These are phyloP conservation scores for Labeo rohita DNA, from an alignment of 2,113 vertebrate genomes.

Conservation along the genomic window DNA sequence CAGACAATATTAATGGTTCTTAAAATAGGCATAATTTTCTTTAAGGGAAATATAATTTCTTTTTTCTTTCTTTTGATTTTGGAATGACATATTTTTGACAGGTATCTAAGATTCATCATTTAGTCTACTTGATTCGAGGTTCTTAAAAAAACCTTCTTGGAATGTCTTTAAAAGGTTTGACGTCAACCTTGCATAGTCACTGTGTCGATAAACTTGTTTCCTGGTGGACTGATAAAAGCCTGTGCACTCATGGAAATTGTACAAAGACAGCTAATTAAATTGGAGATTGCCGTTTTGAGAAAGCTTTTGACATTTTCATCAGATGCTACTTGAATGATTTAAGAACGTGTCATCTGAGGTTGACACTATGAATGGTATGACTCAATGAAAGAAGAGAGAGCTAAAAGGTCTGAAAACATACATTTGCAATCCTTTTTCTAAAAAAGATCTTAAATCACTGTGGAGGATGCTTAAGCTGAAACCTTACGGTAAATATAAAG, in stretches of 20 bases:
- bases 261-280: background rate
- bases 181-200: background rate
- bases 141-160: background rate
- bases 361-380: background rate
- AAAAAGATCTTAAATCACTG: background rate
- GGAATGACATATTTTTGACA: background rate
- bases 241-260: background rate
- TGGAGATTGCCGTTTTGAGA: background rate
- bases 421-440: background rate
- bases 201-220: background rate
- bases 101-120: background rate
- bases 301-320: background rate
- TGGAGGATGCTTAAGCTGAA: background rate
- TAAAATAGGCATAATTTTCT: background rate
- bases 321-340: background rate
- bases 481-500: background rate
- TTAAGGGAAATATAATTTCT: background rate
- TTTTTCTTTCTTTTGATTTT: background rate
- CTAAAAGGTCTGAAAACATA: background rate
- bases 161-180: background rate
- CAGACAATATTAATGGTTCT: conserved; percentile 1
- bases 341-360: background rate
- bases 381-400: background rate
- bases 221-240: background rate
- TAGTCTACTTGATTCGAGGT: background rate